phyloP scores from a whole-genome alignment of 2,797 vertebrate genomes.

The Alouatta caraya region DNA sequence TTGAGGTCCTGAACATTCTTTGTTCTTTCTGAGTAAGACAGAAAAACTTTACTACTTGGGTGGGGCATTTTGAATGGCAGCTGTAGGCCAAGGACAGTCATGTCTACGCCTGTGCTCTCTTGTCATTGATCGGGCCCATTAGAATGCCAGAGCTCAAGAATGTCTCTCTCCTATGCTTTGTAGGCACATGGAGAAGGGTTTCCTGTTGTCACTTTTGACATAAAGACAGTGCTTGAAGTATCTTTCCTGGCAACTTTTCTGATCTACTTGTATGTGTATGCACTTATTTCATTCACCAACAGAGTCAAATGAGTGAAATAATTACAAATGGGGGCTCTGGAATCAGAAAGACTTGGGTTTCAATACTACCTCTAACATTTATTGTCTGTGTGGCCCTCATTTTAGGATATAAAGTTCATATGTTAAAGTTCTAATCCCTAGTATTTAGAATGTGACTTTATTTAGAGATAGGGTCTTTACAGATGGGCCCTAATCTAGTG shows the following conservation, averaged over 20 bases:
- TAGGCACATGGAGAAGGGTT: not conserved
- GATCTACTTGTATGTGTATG: not conserved
- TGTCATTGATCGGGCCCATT: not conserved
- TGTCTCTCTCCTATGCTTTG: not conserved
- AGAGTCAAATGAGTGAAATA: not conserved
- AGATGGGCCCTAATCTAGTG: not conserved
- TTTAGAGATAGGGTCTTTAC: not conserved
- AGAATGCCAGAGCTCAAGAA: not conserved
- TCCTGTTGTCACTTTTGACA: not conserved
- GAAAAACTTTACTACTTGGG: not conserved
- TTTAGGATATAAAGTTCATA: not conserved
- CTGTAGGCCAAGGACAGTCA: too few relatives aligned
- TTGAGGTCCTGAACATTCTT: not conserved
- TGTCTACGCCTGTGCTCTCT: accelerated
- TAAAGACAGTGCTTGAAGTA: not conserved
- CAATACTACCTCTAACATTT: not conserved
- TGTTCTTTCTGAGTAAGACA: not conserved
- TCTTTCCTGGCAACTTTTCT: not conserved
- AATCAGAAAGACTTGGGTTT: not conserved
- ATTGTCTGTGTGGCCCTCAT: not conserved
- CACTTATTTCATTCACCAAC: not conserved
- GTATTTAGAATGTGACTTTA: not conserved
- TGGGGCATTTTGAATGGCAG: not conserved
- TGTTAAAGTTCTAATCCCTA: not conserved
- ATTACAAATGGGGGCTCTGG: not conserved